A percentile compares a stretch with the other conserved stretches of the same genome.
Conservation (phyloP, 1,140 invertebrate species). For the Drosophila lini region DNA sequence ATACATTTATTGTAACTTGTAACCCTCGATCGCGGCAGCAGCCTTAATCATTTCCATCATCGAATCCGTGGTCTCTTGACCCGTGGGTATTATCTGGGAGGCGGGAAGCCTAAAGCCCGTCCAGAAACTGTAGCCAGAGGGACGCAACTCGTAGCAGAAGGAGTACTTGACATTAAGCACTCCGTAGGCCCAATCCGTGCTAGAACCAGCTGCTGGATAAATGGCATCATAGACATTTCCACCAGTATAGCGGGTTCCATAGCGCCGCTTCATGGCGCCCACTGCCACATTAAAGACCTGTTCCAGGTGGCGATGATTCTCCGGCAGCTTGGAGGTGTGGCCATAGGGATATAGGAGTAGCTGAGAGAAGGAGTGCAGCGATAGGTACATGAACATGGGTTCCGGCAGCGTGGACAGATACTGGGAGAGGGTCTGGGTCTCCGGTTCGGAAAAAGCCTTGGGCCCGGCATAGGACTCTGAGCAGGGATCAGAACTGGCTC, state of each 20-base stretch:
- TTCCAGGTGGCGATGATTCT: conserved; percentile 87
- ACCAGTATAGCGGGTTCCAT: conserved; percentile 87
- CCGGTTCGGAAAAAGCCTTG: conserved; percentile 89
- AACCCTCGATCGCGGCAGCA: conserved; percentile 33
- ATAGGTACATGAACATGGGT: conserved; percentile 85
- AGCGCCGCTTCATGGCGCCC: conserved; percentile 86
- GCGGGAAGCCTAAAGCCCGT: conserved; percentile 90
- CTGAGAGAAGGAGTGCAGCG: conserved; percentile 92
- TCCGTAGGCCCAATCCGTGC: conserved; percentile 89
- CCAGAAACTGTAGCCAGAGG: conserved; percentile 84
- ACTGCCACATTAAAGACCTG: conserved; percentile 87
- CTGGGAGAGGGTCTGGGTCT: conserved; percentile 86
- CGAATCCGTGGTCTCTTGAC: conserved; percentile 83
- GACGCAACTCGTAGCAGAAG: conserved; percentile 90
- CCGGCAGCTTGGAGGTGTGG: conserved; percentile 86
- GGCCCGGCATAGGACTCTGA: conserved; percentile 89
- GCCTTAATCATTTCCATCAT: conserved; percentile 83
- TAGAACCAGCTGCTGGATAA: conserved; percentile 86
- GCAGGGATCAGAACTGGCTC: conserved; percentile 88
- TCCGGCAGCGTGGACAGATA: conserved; percentile 39
- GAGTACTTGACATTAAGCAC: conserved; percentile 87
- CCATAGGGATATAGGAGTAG: conserved; percentile 90
- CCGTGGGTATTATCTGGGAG: conserved; percentile 87
- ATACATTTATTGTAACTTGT: conserved; percentile 24
- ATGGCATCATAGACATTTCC: conserved; percentile 81